These are phyloP conservation scores for Oryzias melastigma DNA, from an alignment of 2,113 vertebrate genomes.

Conservation along the genomic window DNA sequence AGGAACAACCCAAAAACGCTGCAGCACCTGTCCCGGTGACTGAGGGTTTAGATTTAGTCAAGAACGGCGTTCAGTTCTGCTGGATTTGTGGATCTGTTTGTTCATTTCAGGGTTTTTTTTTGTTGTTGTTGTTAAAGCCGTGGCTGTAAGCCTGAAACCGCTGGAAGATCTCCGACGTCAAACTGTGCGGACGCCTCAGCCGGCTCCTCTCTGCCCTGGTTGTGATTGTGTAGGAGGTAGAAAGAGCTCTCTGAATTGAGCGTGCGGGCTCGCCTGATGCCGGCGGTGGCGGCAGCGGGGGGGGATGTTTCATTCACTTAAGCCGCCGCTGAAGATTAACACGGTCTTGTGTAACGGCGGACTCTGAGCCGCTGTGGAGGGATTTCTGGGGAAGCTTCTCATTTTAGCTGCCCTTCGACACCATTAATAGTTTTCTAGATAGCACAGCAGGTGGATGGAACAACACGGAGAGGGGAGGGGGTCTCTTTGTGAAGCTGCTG, in stretches of 20 bases:
- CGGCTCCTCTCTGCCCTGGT: conserved; percentile 46
- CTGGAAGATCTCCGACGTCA: conserved; percentile 13
- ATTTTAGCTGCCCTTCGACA: conserved; percentile 38
- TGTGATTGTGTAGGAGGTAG: conserved; percentile 57
- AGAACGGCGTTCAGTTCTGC: too few species aligned
- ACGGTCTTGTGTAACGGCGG: conserved; percentile 60
- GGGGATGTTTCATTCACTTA: conserved; percentile 54
- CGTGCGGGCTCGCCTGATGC: conserved; percentile 31
- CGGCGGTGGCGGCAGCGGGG: background rate
- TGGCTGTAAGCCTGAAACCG: conserved; percentile 31
- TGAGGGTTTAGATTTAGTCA: too few species aligned
- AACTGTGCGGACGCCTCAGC: conserved; percentile 50
- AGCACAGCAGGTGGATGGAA: conserved; percentile 36
- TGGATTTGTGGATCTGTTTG: too few species aligned
- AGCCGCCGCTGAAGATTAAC: conserved; percentile 60
- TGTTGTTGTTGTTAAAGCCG: background rate
- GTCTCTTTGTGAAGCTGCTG: conserved; percentile 5
- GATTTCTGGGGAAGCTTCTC: conserved; percentile 51
- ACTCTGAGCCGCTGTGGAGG: conserved; percentile 48
- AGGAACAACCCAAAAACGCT: too few species aligned
- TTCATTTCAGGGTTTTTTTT: background rate
- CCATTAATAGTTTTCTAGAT: conserved; percentile 44
- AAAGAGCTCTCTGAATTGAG: conserved; percentile 47
- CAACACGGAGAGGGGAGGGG: background rate
- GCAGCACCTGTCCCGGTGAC: too few species aligned